Conservation (phyloP, 2,888 invertebrate genomes). For the Mechanitis messenoides region DNA sequence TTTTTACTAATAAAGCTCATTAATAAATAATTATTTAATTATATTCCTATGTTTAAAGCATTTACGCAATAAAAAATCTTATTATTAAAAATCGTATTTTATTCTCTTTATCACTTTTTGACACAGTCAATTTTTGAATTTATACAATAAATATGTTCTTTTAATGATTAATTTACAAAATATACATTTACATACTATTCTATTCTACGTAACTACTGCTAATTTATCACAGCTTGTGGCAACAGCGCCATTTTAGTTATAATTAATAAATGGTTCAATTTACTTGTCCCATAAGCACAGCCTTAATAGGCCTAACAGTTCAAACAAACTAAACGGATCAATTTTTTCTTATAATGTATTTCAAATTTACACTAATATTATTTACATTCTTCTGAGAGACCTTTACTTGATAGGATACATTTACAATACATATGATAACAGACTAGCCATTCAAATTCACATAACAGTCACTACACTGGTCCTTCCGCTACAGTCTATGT, state of each 20-base stretch:
- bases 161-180: conserved; percentile 61
- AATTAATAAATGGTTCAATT: conserved; percentile 60
- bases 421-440: conserved; percentile 57
- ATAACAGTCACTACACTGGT: conserved; percentile 37
- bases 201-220: conserved; percentile 52
- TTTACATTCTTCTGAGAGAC: conserved; percentile 27
- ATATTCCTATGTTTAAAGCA: too few relatives aligned
- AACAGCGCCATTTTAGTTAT: conserved; percentile 58
- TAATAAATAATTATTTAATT: too few relatives aligned
- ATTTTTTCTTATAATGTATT: conserved; percentile 19
- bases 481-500: conserved; percentile 22
- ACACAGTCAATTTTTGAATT: conserved; percentile 59
- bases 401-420: conserved; percentile 34
- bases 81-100: conserved; percentile 48
- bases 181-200: conserved; percentile 57
- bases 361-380: conserved; percentile 24
- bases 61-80: conserved; percentile 1
- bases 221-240: conserved; percentile 74
- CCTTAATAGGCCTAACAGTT: conserved; percentile 52
- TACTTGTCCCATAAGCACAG: conserved; percentile 62
- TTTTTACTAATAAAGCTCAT: too few relatives aligned
- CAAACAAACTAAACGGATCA: conserved; percentile 22
- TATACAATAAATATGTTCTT: conserved; percentile 73
- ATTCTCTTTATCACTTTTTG: conserved; percentile 69
- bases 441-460: conserved; percentile 68